Evolutionary conservation across 2,797 vertebrate species (phyloP), one percentile per base, ranked within the genome.

Genomic region (Potorous gilbertii): DNA sequence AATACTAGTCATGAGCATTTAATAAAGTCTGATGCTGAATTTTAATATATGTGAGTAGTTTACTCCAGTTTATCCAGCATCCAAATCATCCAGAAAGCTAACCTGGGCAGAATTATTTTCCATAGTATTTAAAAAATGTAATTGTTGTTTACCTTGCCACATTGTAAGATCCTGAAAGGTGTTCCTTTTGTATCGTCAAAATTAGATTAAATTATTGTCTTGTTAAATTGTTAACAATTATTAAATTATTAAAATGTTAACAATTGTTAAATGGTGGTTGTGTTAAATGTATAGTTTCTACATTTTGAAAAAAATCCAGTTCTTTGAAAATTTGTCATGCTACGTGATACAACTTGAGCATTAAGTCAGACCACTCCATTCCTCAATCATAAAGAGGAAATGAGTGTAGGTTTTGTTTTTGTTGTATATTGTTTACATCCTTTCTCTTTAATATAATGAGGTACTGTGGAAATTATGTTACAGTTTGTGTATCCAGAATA

Each of bases 361-460:
- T 87, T 90, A 34, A 95, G 95, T 74, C 54, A 93, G 59, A 56
- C 54, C 27, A 28, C 56, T 59, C 92, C 81, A 3, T 94, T 94
- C 28, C 40, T 16, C 29, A 27, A 74, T 94, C 16, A 27, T 56
- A 74, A 40, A 56, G 31, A n/a, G 40, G 40, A 81, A 46, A 46
- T 81, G 66, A 81, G 21, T 81, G 74, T 90, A n/a, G 27, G 92
- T 92, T 90, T 62, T 27, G 62, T 4, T 62, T 91, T 52, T 59
- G 55, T 81, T 95, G 56, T 46, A 8, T 50, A 0, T 46, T 89
- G 16, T 92, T 92, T 21, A 52, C 46, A 1, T 40, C 59, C 59
- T 56, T 94, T 46, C 57, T 29, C 46, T 89, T 94, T 59, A 87
- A 87, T 87, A 62, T 18, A 24, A 29, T 34, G 40, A 94, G 0